phyloP scores from a whole-genome alignment of 1,140 invertebrate species.

The Drosophila watanabei region DNA sequence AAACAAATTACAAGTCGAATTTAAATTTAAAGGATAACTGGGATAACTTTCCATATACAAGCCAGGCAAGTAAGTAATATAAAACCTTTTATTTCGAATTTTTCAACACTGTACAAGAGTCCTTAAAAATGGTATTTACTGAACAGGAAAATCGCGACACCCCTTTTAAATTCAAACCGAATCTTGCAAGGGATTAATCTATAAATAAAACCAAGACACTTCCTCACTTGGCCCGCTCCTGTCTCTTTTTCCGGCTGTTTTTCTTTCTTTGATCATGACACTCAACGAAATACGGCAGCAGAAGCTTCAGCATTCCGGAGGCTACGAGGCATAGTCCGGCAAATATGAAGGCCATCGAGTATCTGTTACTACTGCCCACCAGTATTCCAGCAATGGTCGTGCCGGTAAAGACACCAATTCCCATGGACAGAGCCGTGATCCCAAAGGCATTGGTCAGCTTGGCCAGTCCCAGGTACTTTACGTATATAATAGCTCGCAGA shows the following conservation, averaged over 20 bases:
- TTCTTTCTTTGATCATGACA: not conserved
- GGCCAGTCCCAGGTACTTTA: conserved; percentile 68
- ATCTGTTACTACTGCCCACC: conserved; percentile 33
- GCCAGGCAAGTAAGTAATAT: conserved; percentile 19
- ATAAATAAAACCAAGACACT: no score
- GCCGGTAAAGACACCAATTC: conserved; percentile 69
- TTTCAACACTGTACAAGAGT: not conserved
- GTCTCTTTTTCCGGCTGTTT: not conserved
- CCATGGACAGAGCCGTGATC: conserved; percentile 73
- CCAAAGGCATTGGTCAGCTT: conserved; percentile 83
- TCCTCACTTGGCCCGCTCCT: not conserved
- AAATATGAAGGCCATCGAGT: conserved; percentile 57
- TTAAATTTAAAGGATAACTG: not conserved
- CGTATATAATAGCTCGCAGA: conserved; percentile 74
- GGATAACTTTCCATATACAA: no score
- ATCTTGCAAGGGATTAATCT: not conserved
- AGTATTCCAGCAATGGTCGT: conserved; percentile 64
- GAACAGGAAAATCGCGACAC: no score
- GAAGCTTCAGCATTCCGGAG: conserved; percentile 57
- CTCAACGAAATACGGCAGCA: conserved; percentile 39
- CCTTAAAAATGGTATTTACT: no score
- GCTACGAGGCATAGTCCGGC: conserved; percentile 64
- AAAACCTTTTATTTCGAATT: conserved; percentile 33
- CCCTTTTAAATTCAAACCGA: no score
- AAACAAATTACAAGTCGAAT: not conserved